Evolutionary conservation across 2,797 vertebrate species (phyloP).

Genomic region (Podarcis lilfordi): DNA sequence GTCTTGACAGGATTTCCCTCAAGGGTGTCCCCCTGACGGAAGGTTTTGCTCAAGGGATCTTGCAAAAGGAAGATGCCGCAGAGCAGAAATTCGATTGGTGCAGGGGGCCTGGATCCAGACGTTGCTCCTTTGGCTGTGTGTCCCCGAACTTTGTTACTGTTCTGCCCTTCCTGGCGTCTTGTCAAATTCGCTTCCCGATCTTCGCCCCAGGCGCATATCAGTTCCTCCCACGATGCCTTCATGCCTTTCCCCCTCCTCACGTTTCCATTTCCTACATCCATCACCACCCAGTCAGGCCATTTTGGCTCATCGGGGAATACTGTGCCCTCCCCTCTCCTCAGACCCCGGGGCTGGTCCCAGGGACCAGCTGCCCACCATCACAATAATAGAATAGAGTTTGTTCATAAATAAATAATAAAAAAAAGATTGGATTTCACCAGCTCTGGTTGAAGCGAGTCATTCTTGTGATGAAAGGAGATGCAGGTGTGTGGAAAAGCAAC

Average conservation of each 20-base stretch:
- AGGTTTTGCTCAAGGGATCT: neutral
- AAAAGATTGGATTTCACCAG: conserved; percentile 29
- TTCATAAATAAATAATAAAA: conserved; percentile 38
- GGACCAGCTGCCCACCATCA: conserved; percentile 13
- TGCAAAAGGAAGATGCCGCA: neutral
- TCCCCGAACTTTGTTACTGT: neutral
- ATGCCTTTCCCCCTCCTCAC: neutral
- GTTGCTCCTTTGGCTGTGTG: neutral
- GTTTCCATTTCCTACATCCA: neutral
- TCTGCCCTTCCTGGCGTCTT: neutral
- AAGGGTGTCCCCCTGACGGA: neutral
- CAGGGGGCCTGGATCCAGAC: neutral
- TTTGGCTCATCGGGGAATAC: conserved; percentile 22
- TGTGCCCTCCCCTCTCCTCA: conserved; percentile 33
- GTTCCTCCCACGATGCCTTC: neutral
- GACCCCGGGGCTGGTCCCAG: conserved; percentile 14
- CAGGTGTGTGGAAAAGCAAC: neutral
- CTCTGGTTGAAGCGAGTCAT: neutral
- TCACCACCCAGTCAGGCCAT: neutral
- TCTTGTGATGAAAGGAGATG: neutral
- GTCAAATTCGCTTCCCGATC: neutral
- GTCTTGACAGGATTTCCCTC: neutral
- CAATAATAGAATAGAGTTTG: conserved; percentile 37
- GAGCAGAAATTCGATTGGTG: neutral
- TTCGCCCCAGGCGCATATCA: neutral